These are phyloP conservation scores for Cynodonichthys magdalenae DNA, from an alignment of 2,797 vertebrate species.

Conservation along the genomic window DNA sequence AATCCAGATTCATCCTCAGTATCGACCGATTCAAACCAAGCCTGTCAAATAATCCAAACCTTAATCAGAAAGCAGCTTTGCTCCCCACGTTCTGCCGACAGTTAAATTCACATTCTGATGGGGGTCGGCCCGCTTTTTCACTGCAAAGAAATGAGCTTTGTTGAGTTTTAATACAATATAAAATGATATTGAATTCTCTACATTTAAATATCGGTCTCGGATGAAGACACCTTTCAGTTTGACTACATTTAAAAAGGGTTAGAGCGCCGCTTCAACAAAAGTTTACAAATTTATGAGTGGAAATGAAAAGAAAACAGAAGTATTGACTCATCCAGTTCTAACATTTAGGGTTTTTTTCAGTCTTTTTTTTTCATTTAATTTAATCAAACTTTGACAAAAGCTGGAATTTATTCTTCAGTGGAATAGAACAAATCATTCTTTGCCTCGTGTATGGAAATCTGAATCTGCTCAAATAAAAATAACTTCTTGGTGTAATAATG, in stretches of 20 bases:
- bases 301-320: background rate
- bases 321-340: background rate
- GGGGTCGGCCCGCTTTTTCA: constrained; percentile 13
- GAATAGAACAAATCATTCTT: too few species aligned
- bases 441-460: too few species aligned
- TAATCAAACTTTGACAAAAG: too few species aligned
- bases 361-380: too few species aligned
- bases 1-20: constrained; percentile 58
- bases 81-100: constrained; percentile 18
- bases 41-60: constrained; percentile 68
- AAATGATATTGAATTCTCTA: constrained; percentile 33
- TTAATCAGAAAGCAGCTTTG: constrained; percentile 52
- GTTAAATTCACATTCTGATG: constrained; percentile 22
- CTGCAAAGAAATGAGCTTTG: constrained; percentile 13
- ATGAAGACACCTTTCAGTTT: background rate
- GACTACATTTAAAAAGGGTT: background rate
- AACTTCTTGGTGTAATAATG: too few species aligned
- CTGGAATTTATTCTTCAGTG: too few species aligned
- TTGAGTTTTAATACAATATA: constrained; percentile 5
- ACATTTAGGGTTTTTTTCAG: too few species aligned
- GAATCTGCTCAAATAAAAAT: too few species aligned
- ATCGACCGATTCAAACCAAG: constrained; percentile 60
- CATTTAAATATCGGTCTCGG: constrained; percentile 15
- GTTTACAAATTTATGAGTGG: background rate
- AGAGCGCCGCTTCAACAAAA: background rate